Conservation (phyloP, 2,797 vertebrate genomes). For the Decapterus maruadsi region DNA sequence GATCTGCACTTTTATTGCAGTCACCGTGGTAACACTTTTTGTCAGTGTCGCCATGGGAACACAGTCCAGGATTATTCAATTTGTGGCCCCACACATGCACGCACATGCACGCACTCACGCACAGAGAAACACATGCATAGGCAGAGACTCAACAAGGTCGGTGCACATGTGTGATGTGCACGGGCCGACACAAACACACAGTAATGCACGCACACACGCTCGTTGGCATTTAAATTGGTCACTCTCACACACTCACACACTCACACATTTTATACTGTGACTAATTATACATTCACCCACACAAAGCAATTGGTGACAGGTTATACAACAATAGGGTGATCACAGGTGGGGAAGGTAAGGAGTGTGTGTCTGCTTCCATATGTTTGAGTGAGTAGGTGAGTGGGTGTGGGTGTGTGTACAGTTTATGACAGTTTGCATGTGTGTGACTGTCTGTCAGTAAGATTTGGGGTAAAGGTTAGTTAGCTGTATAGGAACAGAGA, state of each 20-base stretch:
- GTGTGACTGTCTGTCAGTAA: too few species aligned
- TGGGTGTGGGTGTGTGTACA: neutral
- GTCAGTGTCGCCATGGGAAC: constrained; percentile 83
- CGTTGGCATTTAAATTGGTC: too few species aligned
- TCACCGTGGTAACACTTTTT: constrained; percentile 79
- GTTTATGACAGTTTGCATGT: too few species aligned
- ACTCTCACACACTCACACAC: too few species aligned
- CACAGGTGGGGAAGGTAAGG: constrained; percentile 14
- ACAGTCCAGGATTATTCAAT: constrained; percentile 63
- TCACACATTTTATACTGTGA: too few species aligned
- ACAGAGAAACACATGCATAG: constrained; percentile 11
- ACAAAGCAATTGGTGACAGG: constrained; percentile 21
- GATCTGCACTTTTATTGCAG: constrained; percentile 65
- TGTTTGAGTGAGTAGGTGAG: neutral
- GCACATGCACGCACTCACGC: constrained; percentile 10
- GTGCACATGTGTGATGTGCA: neutral
- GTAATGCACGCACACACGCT: neutral
- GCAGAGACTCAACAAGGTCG: constrained; percentile 13
- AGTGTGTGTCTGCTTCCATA: neutral
- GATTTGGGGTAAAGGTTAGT: too few species aligned
- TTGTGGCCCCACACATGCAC: neutral
- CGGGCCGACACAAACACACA: neutral
- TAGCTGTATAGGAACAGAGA: too few species aligned
- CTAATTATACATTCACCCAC: constrained; percentile 10
- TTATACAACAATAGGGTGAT: constrained; percentile 45